A percentile compares a stretch with the other conserved stretches of the same genome.
Conservation (phyloP, 2,888 invertebrate species). For the Brenthis daphne region DNA sequence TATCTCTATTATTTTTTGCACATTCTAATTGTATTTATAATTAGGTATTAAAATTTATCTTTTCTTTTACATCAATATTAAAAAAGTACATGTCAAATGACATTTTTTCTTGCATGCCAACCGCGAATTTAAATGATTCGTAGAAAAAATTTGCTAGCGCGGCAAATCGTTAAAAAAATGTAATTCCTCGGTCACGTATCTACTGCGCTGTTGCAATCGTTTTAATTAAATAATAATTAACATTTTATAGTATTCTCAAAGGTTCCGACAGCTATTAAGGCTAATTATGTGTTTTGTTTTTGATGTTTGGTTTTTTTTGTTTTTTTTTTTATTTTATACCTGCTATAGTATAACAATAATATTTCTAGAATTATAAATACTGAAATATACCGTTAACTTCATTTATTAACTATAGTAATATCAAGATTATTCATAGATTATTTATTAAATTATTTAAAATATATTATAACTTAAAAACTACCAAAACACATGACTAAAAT, state of each 20-base stretch:
- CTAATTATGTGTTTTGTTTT: conserved; percentile 39
- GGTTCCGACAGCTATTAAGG: conserved; percentile 44
- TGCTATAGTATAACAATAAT: too few relatives aligned
- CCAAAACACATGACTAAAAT: too few relatives aligned
- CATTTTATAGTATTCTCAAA: conserved; percentile 41
- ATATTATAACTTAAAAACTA: too few relatives aligned
- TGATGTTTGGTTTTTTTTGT: too few relatives aligned
- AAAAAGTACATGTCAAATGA: neutral
- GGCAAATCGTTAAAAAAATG: conserved; percentile 34
- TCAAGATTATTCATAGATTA: too few relatives aligned
- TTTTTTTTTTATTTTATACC: neutral
- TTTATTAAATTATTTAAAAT: too few relatives aligned
- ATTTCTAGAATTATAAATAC: too few relatives aligned
- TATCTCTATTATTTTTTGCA: neutral
- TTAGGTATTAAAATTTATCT: too few relatives aligned
- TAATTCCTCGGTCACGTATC: conserved; percentile 32
- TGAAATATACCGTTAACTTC: too few relatives aligned
- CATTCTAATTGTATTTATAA: too few relatives aligned
- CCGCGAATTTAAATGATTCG: conserved; percentile 23
- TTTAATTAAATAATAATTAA: conserved; percentile 43
- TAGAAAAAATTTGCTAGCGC: conserved; percentile 30
- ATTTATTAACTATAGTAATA: too few relatives aligned
- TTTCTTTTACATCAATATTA: neutral
- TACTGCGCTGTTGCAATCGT: conserved; percentile 38
- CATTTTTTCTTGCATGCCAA: conserved; percentile 9